phyloP scores from a whole-genome alignment of 2,797 vertebrate genomes.

The Argyrosomus regius region DNA sequence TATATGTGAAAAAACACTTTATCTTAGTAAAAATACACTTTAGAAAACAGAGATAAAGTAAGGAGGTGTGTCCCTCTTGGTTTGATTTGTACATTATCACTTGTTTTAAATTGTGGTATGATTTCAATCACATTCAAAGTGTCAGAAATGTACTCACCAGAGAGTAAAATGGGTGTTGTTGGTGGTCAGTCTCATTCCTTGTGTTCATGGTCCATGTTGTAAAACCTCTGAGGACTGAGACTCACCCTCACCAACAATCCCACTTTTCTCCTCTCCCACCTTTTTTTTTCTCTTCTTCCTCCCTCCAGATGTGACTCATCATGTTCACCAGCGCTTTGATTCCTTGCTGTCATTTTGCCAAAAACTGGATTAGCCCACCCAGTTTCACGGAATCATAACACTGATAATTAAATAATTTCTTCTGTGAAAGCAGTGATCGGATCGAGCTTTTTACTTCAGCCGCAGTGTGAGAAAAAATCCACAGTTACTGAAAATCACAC shows the following conservation, averaged over 20 bases:
- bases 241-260: constrained; percentile 33
- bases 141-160: constrained; percentile 58
- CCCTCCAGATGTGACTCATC: constrained; percentile 73
- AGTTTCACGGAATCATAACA: neutral
- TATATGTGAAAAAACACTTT: neutral
- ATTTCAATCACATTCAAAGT: neutral
- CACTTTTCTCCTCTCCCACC: constrained; percentile 29
- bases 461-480: neutral
- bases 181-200: constrained; percentile 25
- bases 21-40: neutral
- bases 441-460: neutral
- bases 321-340: constrained; percentile 36
- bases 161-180: neutral
- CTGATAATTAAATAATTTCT: neutral
- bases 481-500: neutral
- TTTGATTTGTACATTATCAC: neutral
- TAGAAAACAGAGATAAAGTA: neutral
- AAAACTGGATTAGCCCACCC: neutral
- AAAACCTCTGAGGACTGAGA: constrained; percentile 48
- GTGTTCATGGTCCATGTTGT: constrained; percentile 49
- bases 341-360: constrained; percentile 18
- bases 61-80: constrained; percentile 26
- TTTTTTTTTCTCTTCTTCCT: constrained; percentile 15
- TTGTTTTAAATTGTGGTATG: neutral
- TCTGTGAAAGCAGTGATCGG: neutral